Evolutionary conservation across 2,113 vertebrate species (phyloP).

Genomic region (Anser cygnoides): DNA sequence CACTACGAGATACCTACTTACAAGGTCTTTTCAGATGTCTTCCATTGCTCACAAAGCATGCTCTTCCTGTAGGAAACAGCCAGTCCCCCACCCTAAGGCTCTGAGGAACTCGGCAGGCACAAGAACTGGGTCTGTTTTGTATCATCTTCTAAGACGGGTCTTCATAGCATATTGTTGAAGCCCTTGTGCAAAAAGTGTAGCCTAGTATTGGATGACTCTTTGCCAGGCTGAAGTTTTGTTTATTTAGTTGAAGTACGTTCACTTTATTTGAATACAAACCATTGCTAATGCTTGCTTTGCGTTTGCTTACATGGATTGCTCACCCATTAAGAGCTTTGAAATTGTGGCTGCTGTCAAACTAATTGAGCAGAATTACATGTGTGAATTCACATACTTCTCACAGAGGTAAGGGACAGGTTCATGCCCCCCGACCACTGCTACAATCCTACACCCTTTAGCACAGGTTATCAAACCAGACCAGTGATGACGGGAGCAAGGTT

Average conservation of each 20-base stretch:
- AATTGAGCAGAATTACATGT: not conserved
- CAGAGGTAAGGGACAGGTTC: not conserved
- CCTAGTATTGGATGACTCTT: not conserved
- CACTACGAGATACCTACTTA: not conserved
- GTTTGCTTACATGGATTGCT: rapidly evolving
- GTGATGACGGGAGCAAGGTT: not conserved
- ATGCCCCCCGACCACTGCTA: rapidly evolving
- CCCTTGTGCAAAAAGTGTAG: not conserved
- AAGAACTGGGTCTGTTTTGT: not conserved
- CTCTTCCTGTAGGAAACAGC: not conserved
- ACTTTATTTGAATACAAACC: not conserved
- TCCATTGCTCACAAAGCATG: not conserved
- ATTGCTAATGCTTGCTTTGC: not conserved
- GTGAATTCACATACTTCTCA: not conserved
- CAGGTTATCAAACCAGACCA: not conserved
- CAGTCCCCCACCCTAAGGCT: not conserved
- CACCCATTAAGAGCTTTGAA: not conserved
- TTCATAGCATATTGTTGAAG: rapidly evolving
- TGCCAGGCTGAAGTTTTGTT: not conserved
- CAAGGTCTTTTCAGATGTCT: not conserved
- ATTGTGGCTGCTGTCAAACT: not conserved
- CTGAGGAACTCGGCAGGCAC: not conserved
- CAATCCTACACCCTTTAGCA: not conserved
- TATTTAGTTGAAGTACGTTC: rapidly evolving
- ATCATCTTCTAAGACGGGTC: not conserved